A percentile compares a stretch with the other conserved stretches of the same genome.
These are phyloP conservation scores for Nemapogon koenigi DNA, from an alignment of 2,888 invertebrate genomes.

Conservation along the genomic window DNA sequence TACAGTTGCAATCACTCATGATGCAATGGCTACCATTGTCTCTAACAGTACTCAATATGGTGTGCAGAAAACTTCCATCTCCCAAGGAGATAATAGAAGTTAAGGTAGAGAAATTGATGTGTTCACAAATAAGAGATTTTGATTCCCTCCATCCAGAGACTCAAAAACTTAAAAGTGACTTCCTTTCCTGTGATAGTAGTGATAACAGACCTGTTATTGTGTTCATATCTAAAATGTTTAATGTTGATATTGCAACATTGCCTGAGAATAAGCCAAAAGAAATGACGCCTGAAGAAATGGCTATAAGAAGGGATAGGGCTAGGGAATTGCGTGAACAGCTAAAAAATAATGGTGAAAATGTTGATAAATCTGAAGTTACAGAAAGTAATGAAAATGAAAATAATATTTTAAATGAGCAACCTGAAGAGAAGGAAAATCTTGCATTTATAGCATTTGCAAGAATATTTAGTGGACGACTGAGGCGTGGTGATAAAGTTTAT, in stretches of 20 bases:
- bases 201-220: slow-evolving; percentile 72
- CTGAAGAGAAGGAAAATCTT: slow-evolving; percentile 44
- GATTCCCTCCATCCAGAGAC: slow-evolving; percentile 73
- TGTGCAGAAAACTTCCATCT: slow-evolving; percentile 81
- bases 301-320: slow-evolving; percentile 70
- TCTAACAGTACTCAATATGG: slow-evolving; percentile 80
- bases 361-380: slow-evolving; percentile 21
- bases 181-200: slow-evolving; percentile 71
- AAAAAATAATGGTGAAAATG: slow-evolving; percentile 28
- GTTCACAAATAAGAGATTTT: slow-evolving; percentile 72
- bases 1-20: slow-evolving; percentile 82
- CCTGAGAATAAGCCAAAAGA: slow-evolving; percentile 82
- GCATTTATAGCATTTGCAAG: slow-evolving; percentile 91
- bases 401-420: slow-evolving; percentile 45
- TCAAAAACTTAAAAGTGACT: slow-evolving; percentile 72
- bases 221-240: slow-evolving; percentile 91
- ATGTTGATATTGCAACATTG: slow-evolving; percentile 74
- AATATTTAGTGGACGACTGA: slow-evolving; percentile 87
- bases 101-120: slow-evolving; percentile 84
- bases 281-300: slow-evolving; percentile 78
- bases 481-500: slow-evolving; percentile 77
- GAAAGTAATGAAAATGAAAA: slow-evolving; percentile 24
- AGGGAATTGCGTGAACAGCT: slow-evolving; percentile 69
- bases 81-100: slow-evolving; percentile 77
- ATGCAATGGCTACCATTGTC: slow-evolving; percentile 92